Percentiles rank a stretch among this genome's conserved stretches.
These are phyloP conservation scores for Pseudomyrmex concolor DNA, from an alignment of 1,140 invertebrate genomes.

Conservation along the genomic window DNA sequence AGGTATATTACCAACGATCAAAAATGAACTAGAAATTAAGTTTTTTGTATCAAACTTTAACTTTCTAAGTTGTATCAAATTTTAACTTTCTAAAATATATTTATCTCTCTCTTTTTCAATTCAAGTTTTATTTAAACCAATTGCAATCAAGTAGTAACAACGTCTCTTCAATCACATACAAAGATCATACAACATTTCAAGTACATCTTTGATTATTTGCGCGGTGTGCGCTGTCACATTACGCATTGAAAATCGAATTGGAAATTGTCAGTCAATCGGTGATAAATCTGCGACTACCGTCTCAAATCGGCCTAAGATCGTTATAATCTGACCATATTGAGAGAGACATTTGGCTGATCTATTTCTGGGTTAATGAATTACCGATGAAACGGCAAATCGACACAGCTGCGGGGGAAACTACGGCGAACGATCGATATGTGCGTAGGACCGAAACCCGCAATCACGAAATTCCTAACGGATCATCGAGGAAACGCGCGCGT, in stretches of 20 bases:
- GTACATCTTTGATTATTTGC: conserved; percentile 20
- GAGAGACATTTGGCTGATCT: conserved; percentile 32
- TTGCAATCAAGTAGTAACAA: background rate
- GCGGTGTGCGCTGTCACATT: background rate
- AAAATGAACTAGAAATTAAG: background rate
- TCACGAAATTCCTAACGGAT: conserved; percentile 29
- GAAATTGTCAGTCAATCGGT: background rate
- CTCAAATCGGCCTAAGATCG: conserved; percentile 27
- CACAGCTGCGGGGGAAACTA: conserved; percentile 43
- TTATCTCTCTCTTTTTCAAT: background rate
- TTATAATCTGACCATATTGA: conserved; percentile 30
- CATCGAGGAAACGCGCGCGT: background rate
- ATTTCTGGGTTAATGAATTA: conserved; percentile 62
- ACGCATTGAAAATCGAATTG: conserved; percentile 1
- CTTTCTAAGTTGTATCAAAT: too few relatives aligned
- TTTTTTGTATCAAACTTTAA: too few relatives aligned
- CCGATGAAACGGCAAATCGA: conserved; percentile 65
- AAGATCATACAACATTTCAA: background rate
- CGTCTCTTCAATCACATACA: background rate
- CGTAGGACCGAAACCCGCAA: conserved; percentile 12
- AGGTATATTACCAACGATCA: background rate
- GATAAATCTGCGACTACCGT: background rate
- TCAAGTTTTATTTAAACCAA: background rate
- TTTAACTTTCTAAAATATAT: too few relatives aligned
- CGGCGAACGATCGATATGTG: conserved; percentile 37